Evolutionary conservation across 1,140 invertebrate genomes (phyloP), one percentile per base, ranked within the genome.

Genomic region (Drosophila pectinifera): DNA sequence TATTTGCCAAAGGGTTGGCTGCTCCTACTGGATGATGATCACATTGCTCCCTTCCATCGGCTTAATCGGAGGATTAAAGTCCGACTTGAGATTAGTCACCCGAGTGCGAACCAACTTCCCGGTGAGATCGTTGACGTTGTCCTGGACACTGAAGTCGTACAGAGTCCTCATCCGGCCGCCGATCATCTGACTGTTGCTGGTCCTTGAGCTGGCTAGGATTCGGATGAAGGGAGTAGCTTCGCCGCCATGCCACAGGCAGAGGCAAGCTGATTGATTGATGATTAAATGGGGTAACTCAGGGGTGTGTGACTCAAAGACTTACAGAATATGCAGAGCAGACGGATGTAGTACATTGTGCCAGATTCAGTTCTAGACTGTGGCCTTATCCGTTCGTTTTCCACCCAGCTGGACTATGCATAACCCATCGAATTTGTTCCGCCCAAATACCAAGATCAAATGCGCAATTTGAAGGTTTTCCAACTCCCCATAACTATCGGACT

Each of bases 281-380:
- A 18, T n/a, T 8, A 4, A 18, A 22, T 4, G 16, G 10, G 1
- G 11, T 1, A 18, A 16, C n/a, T n/a, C 7, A n/a, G n/a, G n/a
- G n/a, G n/a, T n/a, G n/a, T n/a, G n/a, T n/a, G n/a, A n/a, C 10
- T 11, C 24, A 6, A 1, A 2, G 16, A 68, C 64, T 68, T 68
- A 65, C 64, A 8, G 10, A 45, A 42, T 16, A 69, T 26, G 38
- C 7, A 16, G 24, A 68, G 5, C 11, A 54, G 7, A 4, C 6
- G 16, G 8, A 53, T 36, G 31, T 28, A 54, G 38, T 54, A 36
- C 65, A 69, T 69, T 5, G 11, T 45, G 7, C 5, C n/a, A 36
- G 34, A 5, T 16, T 43, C 3, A 13, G 18, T 39, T 45, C 0
- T 5, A 26, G 20, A 69, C 28, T 69, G 63, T 22, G n/a, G 3